Evolutionary conservation across 64 coral and sea anemone genomes (phyloP).

Genomic region (Trachythela sp.): DNA sequence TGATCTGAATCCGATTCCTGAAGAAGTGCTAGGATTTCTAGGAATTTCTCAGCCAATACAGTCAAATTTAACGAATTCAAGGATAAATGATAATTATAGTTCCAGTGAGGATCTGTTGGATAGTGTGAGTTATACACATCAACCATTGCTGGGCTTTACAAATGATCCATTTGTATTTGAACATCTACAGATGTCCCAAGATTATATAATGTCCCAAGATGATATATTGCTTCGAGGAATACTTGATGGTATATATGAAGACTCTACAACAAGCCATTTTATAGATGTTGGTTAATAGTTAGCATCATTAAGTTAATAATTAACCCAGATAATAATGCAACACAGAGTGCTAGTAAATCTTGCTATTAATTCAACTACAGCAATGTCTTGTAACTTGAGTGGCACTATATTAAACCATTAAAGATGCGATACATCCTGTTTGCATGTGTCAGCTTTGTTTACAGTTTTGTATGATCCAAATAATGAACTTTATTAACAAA

Average conservation of each 20-base stretch:
- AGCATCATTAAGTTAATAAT: background rate
- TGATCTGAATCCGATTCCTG: background rate
- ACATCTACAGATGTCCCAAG: background rate
- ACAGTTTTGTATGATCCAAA: no score
- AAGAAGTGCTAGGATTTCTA: background rate
- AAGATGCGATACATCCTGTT: no score
- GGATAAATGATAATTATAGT: conserved; percentile 9
- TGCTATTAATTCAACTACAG: no score
- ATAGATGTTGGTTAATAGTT: background rate
- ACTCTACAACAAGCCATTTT: background rate
- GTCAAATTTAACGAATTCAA: background rate
- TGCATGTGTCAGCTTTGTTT: no score
- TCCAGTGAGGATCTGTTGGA: conserved; percentile 49
- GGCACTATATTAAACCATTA: no score
- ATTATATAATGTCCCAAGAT: background rate
- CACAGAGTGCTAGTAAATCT: no score
- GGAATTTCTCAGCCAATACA: background rate
- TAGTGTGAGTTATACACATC: conserved; percentile 52
- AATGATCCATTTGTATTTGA: conserved; percentile 56
- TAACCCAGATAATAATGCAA: background rate
- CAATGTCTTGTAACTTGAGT: no score
- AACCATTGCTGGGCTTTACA: conserved; percentile 68
- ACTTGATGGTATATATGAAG: background rate
- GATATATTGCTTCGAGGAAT: background rate
- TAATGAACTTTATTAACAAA: no score